phyloP scores from a whole-genome alignment of 92 coral and sea anemone species.

The Bergia sp. region DNA sequence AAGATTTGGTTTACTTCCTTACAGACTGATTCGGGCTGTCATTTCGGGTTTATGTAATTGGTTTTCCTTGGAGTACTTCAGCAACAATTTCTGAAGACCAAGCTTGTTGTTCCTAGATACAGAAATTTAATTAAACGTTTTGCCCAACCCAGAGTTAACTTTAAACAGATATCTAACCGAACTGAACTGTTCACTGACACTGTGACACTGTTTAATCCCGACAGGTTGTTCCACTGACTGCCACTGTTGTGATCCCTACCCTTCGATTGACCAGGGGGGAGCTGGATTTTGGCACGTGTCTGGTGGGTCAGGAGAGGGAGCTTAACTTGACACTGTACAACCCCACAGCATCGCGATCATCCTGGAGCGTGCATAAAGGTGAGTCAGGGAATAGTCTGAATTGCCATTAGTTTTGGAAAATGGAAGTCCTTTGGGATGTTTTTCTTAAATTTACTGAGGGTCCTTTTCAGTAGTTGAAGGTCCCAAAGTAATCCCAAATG shows the following conservation, averaged over 20 bases:
- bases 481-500: too few relatives aligned
- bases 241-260: constrained; percentile 85
- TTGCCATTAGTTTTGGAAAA: too few relatives aligned
- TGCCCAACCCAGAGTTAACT: background rate
- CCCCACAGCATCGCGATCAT: constrained; percentile 76
- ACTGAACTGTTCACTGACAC: background rate
- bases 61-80: too few relatives aligned
- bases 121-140: background rate
- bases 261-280: constrained; percentile 80
- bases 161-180: background rate
- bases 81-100: too few relatives aligned
- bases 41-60: too few relatives aligned
- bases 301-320: constrained; percentile 89
- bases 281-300: constrained; percentile 92
- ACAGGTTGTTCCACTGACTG: constrained; percentile 81
- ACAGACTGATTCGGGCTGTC: too few relatives aligned
- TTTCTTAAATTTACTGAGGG: too few relatives aligned
- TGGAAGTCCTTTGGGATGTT: too few relatives aligned
- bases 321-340: constrained; percentile 71
- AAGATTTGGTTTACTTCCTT: too few relatives aligned
- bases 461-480: too few relatives aligned
- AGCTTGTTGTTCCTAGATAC: too few relatives aligned
- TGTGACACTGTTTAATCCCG: background rate
- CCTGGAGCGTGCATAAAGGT: constrained; percentile 93
- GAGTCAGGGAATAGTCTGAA: background rate